Percentiles rank a stretch among this genome's conserved stretches.
phyloP scores from a whole-genome alignment of 2,888 invertebrate species.

The Norana najaformis region DNA sequence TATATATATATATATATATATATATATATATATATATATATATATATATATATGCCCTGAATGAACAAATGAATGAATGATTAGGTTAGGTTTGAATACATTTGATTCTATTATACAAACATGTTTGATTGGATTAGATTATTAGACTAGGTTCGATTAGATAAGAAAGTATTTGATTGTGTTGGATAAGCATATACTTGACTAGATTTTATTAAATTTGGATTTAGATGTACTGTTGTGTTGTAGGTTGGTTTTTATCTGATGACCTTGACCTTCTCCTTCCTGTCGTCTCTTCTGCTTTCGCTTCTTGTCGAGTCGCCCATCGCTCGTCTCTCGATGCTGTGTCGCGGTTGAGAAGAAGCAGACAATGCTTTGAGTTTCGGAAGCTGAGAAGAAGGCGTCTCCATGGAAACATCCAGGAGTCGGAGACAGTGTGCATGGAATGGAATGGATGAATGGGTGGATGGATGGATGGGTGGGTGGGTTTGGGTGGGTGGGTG shows the following conservation, averaged over 20 bases:
- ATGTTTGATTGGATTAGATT: too few relatives aligned
- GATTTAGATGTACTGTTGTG: neutral
- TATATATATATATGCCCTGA: too few relatives aligned
- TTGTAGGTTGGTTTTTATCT: neutral
- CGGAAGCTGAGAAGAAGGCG: neutral
- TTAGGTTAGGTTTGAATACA: too few relatives aligned
- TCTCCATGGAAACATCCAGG: neutral
- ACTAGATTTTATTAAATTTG: too few relatives aligned
- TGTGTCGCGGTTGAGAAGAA: neutral
- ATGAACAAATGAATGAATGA: too few relatives aligned
- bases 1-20: too few relatives aligned
- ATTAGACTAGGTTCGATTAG: too few relatives aligned
- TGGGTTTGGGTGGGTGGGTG: neutral
- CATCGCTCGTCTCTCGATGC: neutral
- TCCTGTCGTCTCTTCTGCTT: neutral
- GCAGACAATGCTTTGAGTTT: neutral
- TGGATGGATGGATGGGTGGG: neutral
- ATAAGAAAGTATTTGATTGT: too few relatives aligned
- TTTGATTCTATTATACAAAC: too few relatives aligned
- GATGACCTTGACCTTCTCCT: conserved; percentile 16
- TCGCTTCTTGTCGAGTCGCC: neutral
- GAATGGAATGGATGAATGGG: neutral
- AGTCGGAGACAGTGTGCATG: neutral
- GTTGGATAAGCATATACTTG: too few relatives aligned
- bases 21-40: too few relatives aligned